These are phyloP conservation scores for Pygocentrus nattereri DNA, from an alignment of 2,797 vertebrate genomes.

Conservation along the genomic window DNA sequence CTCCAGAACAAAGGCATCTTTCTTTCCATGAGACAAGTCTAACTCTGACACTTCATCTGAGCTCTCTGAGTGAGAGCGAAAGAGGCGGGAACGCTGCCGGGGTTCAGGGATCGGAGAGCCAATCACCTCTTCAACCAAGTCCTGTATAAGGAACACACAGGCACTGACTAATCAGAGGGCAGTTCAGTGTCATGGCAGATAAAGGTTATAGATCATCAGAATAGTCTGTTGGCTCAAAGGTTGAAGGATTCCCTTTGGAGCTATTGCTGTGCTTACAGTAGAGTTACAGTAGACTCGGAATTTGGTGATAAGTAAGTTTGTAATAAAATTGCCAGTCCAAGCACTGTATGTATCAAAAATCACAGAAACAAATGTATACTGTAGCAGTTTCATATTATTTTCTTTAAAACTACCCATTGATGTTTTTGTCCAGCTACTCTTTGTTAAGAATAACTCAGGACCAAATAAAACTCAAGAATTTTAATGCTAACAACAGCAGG, in stretches of 20 bases:
- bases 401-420: not conserved
- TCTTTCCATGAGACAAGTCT: conserved; percentile 97
- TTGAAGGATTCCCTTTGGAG: not conserved
- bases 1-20: conserved; percentile 98
- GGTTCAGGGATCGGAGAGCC: conserved; percentile 96
- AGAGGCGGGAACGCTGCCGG: conserved; percentile 90
- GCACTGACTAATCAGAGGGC: conserved; percentile 27
- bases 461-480: not conserved
- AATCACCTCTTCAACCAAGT: conserved; percentile 89
- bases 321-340: not conserved
- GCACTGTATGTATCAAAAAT: not conserved
- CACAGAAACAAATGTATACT: not conserved
- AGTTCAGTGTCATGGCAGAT: conserved; percentile 12
- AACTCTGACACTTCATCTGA: conserved; percentile 95
- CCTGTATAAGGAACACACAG: conserved; percentile 74
- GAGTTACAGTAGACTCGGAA: not conserved
- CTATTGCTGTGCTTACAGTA: not conserved
- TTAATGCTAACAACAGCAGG: not conserved
- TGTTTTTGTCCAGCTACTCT: not conserved
- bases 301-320: not conserved
- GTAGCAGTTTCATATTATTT: not conserved
- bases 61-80: conserved; percentile 97
- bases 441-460: not conserved
- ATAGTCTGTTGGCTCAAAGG: not conserved
- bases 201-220: not conserved